Evolutionary conservation across 2,113 vertebrate genomes (phyloP), one percentile per base, ranked within the genome.

Genomic region (Orientallactaga bullata): DNA sequence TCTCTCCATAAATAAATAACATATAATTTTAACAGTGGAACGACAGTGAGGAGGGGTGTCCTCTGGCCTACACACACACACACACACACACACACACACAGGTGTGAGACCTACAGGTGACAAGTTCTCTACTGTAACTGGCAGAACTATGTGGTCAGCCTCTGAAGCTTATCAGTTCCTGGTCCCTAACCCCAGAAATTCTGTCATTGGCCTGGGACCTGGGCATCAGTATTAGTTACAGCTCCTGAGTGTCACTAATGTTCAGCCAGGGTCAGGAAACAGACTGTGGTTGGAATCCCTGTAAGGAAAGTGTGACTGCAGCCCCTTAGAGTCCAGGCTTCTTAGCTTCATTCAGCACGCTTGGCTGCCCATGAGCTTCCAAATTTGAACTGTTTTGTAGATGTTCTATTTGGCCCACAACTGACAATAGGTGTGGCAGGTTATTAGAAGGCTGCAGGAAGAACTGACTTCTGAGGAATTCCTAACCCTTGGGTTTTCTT

Each of bases 261-360:
- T 42, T 65, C 30, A 86, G 60, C 15, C 51, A 91, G 72, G 42
- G 35, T 12, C 79, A 78, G 90, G 85, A 85, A 88, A 37, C 71
- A 68, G 51, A 24, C 18, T 13, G 7, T 5, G 28, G 5, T 21
- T 47, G n/a, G 55, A 72, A 72, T 74, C 47, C 23, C 35, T 76
- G 23, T 76, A 47, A 79, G 85, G 84, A 77, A 93, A 91, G 61
- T 0, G 1, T n/a, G 90, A 65, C 21, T n/a, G 1, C 16, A 42
- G 58, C 35, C 37, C 39, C 32, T 74, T 17, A 15, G 10, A 60
- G 2, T 37, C 55, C 42, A 63, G 76, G 72, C 28, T 68, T 39
- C 32, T 61, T 21, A 21, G 4, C 23, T 39, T 86, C 26, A 35
- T 68, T 60, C 17, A 23, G 65, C 42, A 4, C 2, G 39, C 18